Conservation (phyloP, 2,797 vertebrate species). For the Manis javanica region DNA sequence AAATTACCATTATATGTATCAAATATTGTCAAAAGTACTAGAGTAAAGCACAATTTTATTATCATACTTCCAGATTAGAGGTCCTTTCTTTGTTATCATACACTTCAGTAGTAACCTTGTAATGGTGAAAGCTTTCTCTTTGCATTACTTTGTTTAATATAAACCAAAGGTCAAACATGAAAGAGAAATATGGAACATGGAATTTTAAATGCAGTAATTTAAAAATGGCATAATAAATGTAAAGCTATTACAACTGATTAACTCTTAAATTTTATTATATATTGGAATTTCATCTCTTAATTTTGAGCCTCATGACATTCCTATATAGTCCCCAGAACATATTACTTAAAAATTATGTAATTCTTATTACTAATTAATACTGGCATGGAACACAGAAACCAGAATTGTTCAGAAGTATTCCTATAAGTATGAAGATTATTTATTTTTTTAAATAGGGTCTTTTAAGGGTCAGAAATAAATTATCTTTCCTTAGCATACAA, state of each 20-base stretch:
- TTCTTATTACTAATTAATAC: not conserved
- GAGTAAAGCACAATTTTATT: not conserved
- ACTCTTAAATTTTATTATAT: conserved; percentile 7
- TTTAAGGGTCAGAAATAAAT: not conserved
- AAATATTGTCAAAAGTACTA: not conserved
- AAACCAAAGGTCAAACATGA: not conserved
- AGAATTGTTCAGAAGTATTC: not conserved
- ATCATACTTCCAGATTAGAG: not conserved
- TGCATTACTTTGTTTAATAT: not conserved
- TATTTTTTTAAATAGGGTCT: not conserved
- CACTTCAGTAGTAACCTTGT: not conserved
- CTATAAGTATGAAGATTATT: not conserved
- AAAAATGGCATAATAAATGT: not conserved
- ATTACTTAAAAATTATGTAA: not conserved
- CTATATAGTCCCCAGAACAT: not conserved
- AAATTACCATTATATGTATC: not conserved
- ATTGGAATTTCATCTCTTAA: not conserved
- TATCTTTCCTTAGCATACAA: not conserved
- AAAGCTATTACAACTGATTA: not conserved
- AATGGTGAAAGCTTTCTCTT: not conserved
- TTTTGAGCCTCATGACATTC: not conserved
- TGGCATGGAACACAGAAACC: conserved; percentile 20
- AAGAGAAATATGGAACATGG: not conserved
- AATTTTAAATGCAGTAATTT: not conserved
- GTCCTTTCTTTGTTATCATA: not conserved